Conservation (phyloP, 2,113 vertebrate genomes). For the Macquaria ambigua region DNA sequence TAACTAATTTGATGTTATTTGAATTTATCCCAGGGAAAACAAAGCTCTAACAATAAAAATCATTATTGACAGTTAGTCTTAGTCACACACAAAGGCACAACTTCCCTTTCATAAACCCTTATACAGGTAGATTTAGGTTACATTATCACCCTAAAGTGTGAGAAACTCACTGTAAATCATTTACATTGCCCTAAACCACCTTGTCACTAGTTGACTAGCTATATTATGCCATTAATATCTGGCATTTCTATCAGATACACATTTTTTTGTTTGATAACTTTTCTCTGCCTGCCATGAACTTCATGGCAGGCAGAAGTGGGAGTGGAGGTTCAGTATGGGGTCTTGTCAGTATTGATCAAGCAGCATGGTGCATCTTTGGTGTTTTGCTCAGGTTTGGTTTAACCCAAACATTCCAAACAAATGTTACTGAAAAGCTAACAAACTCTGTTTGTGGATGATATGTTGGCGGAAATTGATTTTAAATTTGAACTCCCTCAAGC, state of each 20-base stretch:
- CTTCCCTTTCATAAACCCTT: not conserved
- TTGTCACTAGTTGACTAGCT: not conserved
- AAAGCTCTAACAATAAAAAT: not conserved
- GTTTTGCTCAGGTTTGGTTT: constrained; percentile 4
- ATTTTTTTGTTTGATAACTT: not conserved
- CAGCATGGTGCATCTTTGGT: constrained; percentile 10
- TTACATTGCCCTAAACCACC: not conserved
- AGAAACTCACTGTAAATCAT: not conserved
- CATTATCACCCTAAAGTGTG: not conserved
- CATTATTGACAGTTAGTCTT: not conserved
- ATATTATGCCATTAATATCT: not conserved
- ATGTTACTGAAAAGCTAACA: constrained; percentile 1
- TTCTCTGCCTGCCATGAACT: not conserved
- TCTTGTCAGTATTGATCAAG: constrained; percentile 26
- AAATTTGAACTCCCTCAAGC: not conserved
- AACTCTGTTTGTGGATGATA: not conserved
- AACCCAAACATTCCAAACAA: constrained; percentile 11
- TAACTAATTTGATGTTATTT: not conserved
- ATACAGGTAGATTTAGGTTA: not conserved
- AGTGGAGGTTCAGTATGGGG: not conserved
- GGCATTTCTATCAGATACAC: not conserved
- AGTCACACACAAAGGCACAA: not conserved
- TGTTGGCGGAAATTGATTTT: constrained; percentile 11
- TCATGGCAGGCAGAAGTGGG: not conserved
- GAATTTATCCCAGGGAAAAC: not conserved